phyloP scores from a whole-genome alignment of 2,797 vertebrate genomes.

The Acanthornis magna region DNA sequence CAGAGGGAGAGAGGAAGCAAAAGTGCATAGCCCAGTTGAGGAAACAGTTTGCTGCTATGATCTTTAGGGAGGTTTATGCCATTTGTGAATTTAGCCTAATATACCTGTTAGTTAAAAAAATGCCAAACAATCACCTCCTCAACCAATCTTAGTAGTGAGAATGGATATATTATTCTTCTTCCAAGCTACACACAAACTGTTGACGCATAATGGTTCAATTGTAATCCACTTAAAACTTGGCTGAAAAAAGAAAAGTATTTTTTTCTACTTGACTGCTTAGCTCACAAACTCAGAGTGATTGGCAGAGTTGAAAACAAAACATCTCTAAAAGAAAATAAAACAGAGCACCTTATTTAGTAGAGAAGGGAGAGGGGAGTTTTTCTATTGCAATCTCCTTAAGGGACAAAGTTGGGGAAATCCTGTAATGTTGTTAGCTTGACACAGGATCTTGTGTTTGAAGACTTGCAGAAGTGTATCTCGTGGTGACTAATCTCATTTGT shows the following conservation, averaged over 20 bases:
- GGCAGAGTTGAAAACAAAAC: neutral
- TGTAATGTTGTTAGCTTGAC: neutral
- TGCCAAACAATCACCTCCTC: fast-evolving
- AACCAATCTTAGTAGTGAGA: neutral
- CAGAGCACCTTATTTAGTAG: neutral
- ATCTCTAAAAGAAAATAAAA: neutral
- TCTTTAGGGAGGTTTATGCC: neutral
- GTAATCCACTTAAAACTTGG: neutral
- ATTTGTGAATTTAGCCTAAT: neutral
- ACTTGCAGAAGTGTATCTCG: neutral
- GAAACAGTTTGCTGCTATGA: neutral
- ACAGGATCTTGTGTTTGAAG: neutral
- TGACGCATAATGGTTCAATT: neutral
- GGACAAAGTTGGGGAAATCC: neutral
- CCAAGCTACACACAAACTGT: neutral
- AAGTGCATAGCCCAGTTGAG: neutral
- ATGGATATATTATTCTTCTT: neutral
- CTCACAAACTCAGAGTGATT: neutral
- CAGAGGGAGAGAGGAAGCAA: neutral
- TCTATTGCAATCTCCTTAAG: neutral
- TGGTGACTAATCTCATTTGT: neutral
- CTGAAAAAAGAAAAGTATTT: neutral
- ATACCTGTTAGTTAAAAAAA: neutral
- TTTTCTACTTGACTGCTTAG: neutral
- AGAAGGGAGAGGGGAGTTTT: neutral